Evolutionary conservation across 2,888 invertebrate genomes (phyloP).

Genomic region (Nephrotoma guestfalica): DNA sequence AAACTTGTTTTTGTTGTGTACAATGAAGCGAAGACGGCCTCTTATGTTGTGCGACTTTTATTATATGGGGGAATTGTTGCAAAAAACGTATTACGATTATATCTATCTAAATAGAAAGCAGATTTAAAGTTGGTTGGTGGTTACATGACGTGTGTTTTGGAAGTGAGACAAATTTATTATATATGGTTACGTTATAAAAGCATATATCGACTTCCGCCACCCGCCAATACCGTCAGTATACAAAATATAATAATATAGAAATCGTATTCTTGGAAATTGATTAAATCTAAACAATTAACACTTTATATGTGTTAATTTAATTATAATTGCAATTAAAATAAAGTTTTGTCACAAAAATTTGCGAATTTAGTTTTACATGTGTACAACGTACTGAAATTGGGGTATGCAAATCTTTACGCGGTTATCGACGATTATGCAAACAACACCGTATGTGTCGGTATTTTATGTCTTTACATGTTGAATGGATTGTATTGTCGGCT

Average conservation of each 20-base stretch:
- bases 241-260: neutral
- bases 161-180: neutral
- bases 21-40: neutral
- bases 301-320: neutral
- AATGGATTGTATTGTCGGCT: neutral
- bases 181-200: neutral
- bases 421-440: neutral
- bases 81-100: neutral
- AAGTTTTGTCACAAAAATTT: neutral
- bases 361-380: neutral
- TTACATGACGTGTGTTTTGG: neutral
- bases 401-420: neutral
- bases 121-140: neutral
- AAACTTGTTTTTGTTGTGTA: neutral
- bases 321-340: neutral
- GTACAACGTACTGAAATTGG: neutral
- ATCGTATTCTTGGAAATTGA: neutral
- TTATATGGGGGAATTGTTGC: neutral
- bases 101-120: neutral
- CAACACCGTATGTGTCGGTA: neutral
- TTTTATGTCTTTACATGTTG: neutral
- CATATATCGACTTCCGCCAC: neutral
- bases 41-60: neutral
- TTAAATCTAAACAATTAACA: neutral
- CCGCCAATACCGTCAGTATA: neutral